A percentile compares a stretch with the other conserved stretches of the same genome.
Conservation (phyloP, 2,113 vertebrate species). For the Myxocyprinus asiaticus region DNA sequence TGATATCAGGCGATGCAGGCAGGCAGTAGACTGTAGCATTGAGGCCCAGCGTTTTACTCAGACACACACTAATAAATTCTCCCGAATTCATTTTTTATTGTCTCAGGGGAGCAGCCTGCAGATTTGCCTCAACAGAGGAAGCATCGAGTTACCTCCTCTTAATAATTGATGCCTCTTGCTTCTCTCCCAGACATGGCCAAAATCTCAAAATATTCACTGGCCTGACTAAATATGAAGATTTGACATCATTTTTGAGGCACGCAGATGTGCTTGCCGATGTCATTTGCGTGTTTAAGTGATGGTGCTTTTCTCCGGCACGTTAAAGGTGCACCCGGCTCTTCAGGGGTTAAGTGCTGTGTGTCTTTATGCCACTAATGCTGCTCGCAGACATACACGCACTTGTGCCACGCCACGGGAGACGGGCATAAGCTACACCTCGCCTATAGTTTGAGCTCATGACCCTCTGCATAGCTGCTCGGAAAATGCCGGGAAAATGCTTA, state of each 20-base stretch:
- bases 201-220: slow-evolving; percentile 90
- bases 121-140: slow-evolving; percentile 98
- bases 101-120: slow-evolving; percentile 92
- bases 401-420: not conserved
- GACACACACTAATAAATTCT: slow-evolving; percentile 91
- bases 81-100: slow-evolving; percentile 99
- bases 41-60: slow-evolving; percentile 79
- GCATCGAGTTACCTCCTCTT: slow-evolving; percentile 97
- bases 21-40: slow-evolving; percentile 62
- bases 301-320: slow-evolving; percentile 54
- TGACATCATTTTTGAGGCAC: slow-evolving; percentile 38
- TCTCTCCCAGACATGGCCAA: slow-evolving; percentile 79
- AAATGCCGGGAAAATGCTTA: slow-evolving; percentile 13
- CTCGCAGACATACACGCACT: not conserved
- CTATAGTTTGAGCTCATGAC: slow-evolving; percentile 29
- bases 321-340: slow-evolving; percentile 66
- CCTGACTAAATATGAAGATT: slow-evolving; percentile 75
- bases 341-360: slow-evolving; percentile 68
- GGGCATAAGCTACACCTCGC: not conserved
- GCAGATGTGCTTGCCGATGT: slow-evolving; percentile 12
- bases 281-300: slow-evolving; percentile 42
- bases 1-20: slow-evolving; percentile 48
- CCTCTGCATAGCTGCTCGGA: slow-evolving; percentile 19
- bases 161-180: slow-evolving; percentile 97
- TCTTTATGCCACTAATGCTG: slow-evolving; percentile 21